A percentile compares a stretch with the other conserved stretches of the same genome.
These are phyloP conservation scores for Drosophila tanythrix DNA, from an alignment of 2,888 invertebrate species.

Conservation along the genomic window DNA sequence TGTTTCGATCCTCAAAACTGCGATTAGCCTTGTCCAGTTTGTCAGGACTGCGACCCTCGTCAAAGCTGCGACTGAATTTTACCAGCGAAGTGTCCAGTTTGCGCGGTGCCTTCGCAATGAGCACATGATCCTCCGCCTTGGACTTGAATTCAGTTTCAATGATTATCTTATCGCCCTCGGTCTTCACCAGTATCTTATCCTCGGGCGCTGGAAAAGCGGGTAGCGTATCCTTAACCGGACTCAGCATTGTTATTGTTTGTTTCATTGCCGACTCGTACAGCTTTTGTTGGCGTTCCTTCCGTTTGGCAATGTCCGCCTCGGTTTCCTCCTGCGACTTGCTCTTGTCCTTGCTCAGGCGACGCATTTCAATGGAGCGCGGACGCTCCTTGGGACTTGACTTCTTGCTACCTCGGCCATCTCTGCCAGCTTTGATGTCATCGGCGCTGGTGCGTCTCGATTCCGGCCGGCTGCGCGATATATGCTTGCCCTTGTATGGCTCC, in stretches of 20 bases:
- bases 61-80: conserved; percentile 88
- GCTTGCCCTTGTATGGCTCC: conserved; percentile 76
- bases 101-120: conserved; percentile 91
- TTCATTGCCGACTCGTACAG: conserved; percentile 91
- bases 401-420: conserved; percentile 81
- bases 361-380: conserved; percentile 88
- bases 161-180: conserved; percentile 89
- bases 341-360: conserved; percentile 86
- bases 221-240: conserved; percentile 90
- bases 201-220: conserved; percentile 90
- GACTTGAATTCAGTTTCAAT: conserved; percentile 91
- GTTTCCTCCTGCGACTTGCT: conserved; percentile 91
- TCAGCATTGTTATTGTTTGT: conserved; percentile 90
- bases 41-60: conserved; percentile 86
- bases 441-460: conserved; percentile 87
- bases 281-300: conserved; percentile 91
- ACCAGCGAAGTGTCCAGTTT: conserved; percentile 88
- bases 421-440: conserved; percentile 74
- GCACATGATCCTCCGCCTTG: conserved; percentile 90
- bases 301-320: conserved; percentile 89
- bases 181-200: conserved; percentile 90
- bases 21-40: conserved; percentile 87
- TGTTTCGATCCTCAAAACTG: conserved; percentile 88
- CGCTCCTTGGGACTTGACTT: conserved; percentile 88
- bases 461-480: conserved; percentile 77